Evolutionary conservation across 2,888 invertebrate genomes (phyloP).

Genomic region (Melanotus villosus): DNA sequence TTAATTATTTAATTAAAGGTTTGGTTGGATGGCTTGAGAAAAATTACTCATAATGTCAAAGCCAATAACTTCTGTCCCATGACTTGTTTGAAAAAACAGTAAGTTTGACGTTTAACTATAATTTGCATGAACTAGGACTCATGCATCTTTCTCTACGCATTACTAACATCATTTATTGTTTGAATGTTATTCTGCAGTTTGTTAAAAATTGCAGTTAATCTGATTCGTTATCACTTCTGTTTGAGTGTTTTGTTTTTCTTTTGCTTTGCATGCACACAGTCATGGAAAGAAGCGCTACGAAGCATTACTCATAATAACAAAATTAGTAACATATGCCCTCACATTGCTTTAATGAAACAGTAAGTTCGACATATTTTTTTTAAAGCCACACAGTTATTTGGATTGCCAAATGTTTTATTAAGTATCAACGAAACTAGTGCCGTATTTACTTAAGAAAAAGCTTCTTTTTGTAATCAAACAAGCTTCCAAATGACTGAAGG

Average conservation of each 20-base stretch:
- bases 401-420: not conserved
- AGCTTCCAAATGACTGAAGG: not conserved
- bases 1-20: constrained; percentile 75
- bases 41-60: constrained; percentile 98
- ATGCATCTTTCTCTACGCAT: constrained; percentile 29
- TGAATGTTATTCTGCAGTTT: not conserved
- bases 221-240: too few relatives aligned
- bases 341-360: constrained; percentile 98
- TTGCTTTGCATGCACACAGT: constrained; percentile 73
- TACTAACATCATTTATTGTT: constrained; percentile 22
- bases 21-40: constrained; percentile 95
- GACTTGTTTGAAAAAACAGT: constrained; percentile 99
- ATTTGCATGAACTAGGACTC: constrained; percentile 46
- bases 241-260: constrained; percentile 23
- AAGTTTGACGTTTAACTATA: constrained; percentile 73
- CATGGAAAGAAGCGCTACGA: constrained; percentile 93
- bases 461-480: not conserved
- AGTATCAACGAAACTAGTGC: not conserved
- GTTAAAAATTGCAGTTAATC: not conserved
- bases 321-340: constrained; percentile 95
- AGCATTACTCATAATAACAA: constrained; percentile 96
- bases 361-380: constrained; percentile 73
- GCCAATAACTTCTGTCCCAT: constrained; percentile 99
- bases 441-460: not conserved
- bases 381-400: not conserved